Evolutionary conservation across 2,888 invertebrate genomes (phyloP).

Genomic region (Galeruca laticollis): DNA sequence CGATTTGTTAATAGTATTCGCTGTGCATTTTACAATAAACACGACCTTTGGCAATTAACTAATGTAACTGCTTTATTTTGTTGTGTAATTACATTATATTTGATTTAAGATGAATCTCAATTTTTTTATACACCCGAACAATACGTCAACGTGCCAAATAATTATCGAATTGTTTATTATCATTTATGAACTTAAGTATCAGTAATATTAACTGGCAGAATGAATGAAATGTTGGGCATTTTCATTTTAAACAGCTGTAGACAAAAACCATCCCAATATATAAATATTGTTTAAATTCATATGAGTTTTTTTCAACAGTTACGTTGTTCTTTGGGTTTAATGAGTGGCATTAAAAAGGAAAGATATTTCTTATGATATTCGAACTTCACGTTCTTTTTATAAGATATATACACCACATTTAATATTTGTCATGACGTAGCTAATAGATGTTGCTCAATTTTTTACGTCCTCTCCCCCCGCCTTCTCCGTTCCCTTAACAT

Average conservation of each 20-base stretch:
- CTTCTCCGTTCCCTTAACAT: constrained; percentile 30
- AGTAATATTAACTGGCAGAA: background rate
- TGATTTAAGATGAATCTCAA: too few relatives aligned
- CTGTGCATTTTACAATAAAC: too few relatives aligned
- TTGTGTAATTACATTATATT: too few relatives aligned
- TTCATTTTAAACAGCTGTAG: background rate
- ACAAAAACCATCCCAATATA: background rate
- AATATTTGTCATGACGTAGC: constrained; percentile 36
- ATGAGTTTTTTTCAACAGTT: background rate
- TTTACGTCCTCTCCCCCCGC: constrained; percentile 39
- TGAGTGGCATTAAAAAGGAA: constrained; percentile 24
- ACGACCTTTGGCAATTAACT: too few relatives aligned
- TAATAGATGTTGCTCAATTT: constrained; percentile 50
- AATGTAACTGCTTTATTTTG: too few relatives aligned
- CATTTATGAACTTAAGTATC: too few relatives aligned
- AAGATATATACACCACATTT: constrained; percentile 28
- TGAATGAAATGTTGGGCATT: background rate
- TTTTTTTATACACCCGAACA: too few relatives aligned
- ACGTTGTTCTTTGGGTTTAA: background rate
- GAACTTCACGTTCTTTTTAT: constrained; percentile 29
- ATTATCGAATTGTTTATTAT: too few relatives aligned
- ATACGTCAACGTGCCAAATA: too few relatives aligned
- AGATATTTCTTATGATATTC: constrained; percentile 39
- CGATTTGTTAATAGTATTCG: too few relatives aligned
- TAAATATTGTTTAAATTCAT: background rate